Conservation (phyloP, 2,113 vertebrate genomes). For the Oncorhynchus nerka region DNA sequence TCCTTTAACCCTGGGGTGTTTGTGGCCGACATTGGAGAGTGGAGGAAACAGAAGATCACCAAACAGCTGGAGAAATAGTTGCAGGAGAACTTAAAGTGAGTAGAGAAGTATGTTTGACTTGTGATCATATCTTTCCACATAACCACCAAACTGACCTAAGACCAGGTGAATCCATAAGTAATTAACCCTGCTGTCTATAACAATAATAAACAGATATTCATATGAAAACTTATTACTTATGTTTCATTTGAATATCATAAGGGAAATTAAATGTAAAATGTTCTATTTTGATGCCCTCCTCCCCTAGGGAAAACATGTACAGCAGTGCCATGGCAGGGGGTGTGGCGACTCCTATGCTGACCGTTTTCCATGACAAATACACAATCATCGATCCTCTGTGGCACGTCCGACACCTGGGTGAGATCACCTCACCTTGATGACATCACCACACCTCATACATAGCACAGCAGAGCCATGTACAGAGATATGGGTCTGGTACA, state of each 20-base stretch:
- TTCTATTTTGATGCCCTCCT: background rate
- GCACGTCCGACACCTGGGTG: conserved; percentile 93
- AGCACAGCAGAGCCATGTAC: background rate
- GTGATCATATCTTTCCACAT: background rate
- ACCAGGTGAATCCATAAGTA: too few species aligned
- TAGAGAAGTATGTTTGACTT: conserved; percentile 1
- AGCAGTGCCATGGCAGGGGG: conserved; percentile 93
- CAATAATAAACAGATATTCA: too few species aligned
- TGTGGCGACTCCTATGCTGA: conserved; percentile 92
- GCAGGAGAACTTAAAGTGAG: conserved; percentile 86
- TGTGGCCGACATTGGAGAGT: conserved; percentile 88
- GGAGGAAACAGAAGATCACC: conserved; percentile 91
- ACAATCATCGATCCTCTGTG: conserved; percentile 86
- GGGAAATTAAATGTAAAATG: too few species aligned
- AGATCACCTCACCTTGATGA: conserved; percentile 35
- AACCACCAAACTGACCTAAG: too few species aligned
- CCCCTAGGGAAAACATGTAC: conserved; percentile 87
- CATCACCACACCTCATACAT: background rate
- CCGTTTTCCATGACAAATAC: conserved; percentile 88
- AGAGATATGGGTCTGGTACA: too few species aligned
- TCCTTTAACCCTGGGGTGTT: conserved; percentile 97
- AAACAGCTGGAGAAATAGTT: conserved; percentile 95
- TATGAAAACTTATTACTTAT: too few species aligned
- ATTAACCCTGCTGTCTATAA: too few species aligned
- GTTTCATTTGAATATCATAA: too few species aligned